Conservation (phyloP, 2,113 vertebrate genomes). For the Ivindomyrus marchei region DNA sequence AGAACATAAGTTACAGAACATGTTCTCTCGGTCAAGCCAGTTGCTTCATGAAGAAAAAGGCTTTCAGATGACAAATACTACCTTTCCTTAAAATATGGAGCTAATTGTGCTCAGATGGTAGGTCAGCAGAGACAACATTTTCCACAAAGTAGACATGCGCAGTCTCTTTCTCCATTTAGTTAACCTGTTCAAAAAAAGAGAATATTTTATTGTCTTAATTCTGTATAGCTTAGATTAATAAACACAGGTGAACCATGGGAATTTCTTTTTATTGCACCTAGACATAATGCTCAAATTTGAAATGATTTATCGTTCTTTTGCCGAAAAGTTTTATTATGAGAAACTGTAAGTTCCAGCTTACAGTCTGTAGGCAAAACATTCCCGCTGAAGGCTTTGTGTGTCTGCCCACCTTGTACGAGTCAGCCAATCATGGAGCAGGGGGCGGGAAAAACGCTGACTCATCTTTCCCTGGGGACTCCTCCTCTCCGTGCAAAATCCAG, state of each 20-base stretch:
- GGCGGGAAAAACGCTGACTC: background rate
- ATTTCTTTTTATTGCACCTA: background rate
- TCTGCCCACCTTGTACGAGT: background rate
- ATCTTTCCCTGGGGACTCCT: background rate
- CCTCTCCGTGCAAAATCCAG: background rate
- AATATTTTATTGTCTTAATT: background rate
- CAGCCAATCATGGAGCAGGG: background rate
- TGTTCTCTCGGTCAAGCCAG: background rate
- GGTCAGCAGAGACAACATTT: background rate
- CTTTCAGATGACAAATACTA: background rate
- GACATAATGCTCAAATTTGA: background rate
- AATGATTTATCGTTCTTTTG: background rate
- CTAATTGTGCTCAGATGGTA: background rate
- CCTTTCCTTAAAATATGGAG: background rate
- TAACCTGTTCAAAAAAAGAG: background rate
- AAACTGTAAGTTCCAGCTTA: background rate
- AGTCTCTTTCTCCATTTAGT: background rate
- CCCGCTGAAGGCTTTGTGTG: background rate
- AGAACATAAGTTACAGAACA: background rate
- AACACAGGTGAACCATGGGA: background rate
- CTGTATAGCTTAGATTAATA: background rate
- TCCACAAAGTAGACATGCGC: background rate
- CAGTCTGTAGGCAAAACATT: background rate
- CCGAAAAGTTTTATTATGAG: background rate
- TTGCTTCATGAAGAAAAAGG: background rate